Base-by-base conservation (phyloP, 2,113 vertebrate genomes). In the Himantopus leucocephalus region DNA sequence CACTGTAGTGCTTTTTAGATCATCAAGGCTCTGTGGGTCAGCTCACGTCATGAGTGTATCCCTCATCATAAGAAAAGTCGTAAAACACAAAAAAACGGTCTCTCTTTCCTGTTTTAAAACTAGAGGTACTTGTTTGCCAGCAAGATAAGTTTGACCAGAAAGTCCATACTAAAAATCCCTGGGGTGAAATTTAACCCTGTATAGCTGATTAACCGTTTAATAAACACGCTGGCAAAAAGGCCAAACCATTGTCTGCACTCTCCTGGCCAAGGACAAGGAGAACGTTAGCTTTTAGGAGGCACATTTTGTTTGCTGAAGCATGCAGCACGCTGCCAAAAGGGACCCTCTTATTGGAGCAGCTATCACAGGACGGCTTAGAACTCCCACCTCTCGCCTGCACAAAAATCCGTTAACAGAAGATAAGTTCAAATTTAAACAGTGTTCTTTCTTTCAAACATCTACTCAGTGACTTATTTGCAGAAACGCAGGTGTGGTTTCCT, bases 151-250 rank as follows among this genome's bases (percentile, higher is more conserved):
- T 71, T 90, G 63, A 72, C 27, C 90, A 96, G 86, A 94, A 97
- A 91, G 73, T 58, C 85, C 48, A 89, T 48, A 83, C 73, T 97
- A 91, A 95, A 97, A 92, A 84, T 55, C 50, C 58, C 66, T 75
- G 41, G 84, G 89, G 87, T 95, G 91, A 97, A 97, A 96, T 97
- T 94, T 97, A 97, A 96, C 93, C 37, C 75, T 75, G 43, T 67
- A 92, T 58, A 90, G 88, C 90, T 91, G 87, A 97, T 97, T 94
- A 97, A 96, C 93, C 63, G 3, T 96, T 97, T 97, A 90, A 94
- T 82, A 96, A 93, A 92, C 94, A 79, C 3, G 52, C 87, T 77
- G 93, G 79, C 56, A 96, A 94, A 87, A 94, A 77, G 88, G 94
- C 94, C 77, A 97, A 96, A 90, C 79, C 95, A 94, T 93, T 92